These are phyloP conservation scores for Drosophila kanekoi DNA, from an alignment of 2,888 invertebrate species.

Conservation along the genomic window DNA sequence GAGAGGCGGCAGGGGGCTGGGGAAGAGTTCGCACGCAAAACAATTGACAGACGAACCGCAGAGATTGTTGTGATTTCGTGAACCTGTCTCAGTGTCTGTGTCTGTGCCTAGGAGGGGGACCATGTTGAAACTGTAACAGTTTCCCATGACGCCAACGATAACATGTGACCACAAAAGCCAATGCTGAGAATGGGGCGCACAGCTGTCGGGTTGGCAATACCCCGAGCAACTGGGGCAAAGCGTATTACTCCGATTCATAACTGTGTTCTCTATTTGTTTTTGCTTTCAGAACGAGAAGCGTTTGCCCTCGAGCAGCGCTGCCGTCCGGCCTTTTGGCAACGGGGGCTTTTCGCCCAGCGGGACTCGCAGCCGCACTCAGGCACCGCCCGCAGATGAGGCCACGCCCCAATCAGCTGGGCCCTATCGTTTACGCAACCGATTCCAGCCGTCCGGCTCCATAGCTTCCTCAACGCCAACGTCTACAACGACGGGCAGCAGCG, in stretches of 20 bases:
- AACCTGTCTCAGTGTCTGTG: constrained; percentile 11
- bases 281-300: constrained; percentile 68
- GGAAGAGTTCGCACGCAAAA: constrained; percentile 72
- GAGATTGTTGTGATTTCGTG: constrained; percentile 51
- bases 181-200: constrained; percentile 57
- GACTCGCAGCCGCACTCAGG: constrained; percentile 73
- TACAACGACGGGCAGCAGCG: constrained; percentile 59
- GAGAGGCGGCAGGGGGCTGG: too few species aligned
- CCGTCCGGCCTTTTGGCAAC: constrained; percentile 65
- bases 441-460: constrained; percentile 74
- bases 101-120: constrained; percentile 2
- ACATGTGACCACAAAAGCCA: constrained; percentile 64
- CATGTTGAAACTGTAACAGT: constrained; percentile 76
- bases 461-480: constrained; percentile 51
- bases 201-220: constrained; percentile 44
- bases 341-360: constrained; percentile 75
- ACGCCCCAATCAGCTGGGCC: constrained; percentile 70
- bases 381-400: constrained; percentile 44
- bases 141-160: constrained; percentile 70
- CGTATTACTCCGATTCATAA: not conserved
- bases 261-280: not conserved
- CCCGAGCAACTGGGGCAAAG: constrained; percentile 15
- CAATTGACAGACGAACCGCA: constrained; percentile 78
- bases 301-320: constrained; percentile 55
- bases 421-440: constrained; percentile 82